Evolutionary conservation across 2,888 invertebrate species (phyloP).

Genomic region (Drosophila subsilvestris): DNA sequence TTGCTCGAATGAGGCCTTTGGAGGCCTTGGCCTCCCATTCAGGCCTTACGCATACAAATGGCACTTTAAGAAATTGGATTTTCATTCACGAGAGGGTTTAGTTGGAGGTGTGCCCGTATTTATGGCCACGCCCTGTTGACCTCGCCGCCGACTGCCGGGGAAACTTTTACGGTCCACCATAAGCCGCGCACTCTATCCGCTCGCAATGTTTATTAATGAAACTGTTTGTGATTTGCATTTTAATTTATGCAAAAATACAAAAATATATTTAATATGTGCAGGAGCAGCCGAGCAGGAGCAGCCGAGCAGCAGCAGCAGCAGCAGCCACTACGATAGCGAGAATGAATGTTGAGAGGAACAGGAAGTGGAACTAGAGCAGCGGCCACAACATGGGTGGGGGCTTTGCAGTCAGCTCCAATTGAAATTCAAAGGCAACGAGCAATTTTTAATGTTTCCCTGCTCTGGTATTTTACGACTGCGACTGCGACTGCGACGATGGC

Average conservation of each 20-base stretch:
- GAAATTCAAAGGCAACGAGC: conserved; percentile 76
- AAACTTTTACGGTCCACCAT: conserved; percentile 68
- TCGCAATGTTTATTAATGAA: conserved; percentile 81
- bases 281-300: conserved; percentile 5
- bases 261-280: conserved; percentile 51
- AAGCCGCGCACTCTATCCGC: conserved; percentile 72
- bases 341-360: conserved; percentile 22
- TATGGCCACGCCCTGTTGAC: conserved; percentile 39
- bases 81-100: conserved; percentile 39
- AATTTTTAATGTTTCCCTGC: conserved; percentile 73
- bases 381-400: not conserved
- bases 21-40: conserved; percentile 40
- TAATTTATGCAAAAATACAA: conserved; percentile 79
- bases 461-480: conserved; percentile 74
- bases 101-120: conserved; percentile 44
- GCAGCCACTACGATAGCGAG: not conserved
- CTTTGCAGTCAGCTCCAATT: conserved; percentile 46
- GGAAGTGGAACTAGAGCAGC: not conserved
- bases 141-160: conserved; percentile 1
- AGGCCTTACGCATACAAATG: conserved; percentile 58
- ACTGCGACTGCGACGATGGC: conserved; percentile 20
- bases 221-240: conserved; percentile 82
- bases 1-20: conserved; percentile 39
- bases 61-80: conserved; percentile 60
- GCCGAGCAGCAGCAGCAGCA: not conserved